Evolutionary conservation across 2,797 vertebrate species (phyloP), one percentile per base, ranked within the genome.

Genomic region (Lates japonicus): DNA sequence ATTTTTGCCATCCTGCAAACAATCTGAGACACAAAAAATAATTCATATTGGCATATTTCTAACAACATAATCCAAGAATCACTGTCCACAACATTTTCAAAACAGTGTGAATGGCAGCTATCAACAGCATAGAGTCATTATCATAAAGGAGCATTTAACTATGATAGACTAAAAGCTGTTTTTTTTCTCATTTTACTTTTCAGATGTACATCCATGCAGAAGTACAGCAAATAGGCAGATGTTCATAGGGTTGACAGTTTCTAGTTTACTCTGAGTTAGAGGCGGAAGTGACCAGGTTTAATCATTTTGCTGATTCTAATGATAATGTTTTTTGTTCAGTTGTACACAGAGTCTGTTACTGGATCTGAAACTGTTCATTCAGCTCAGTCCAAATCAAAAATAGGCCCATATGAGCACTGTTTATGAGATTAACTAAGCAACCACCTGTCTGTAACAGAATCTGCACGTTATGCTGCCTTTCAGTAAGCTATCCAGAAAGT

Each of bases 41-140:
- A 68, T 67, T 33, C 11, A 63, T 16, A 46, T 16, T 48, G 13
- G 46, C 25, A 37, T 55, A 60, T 74, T 31, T 74, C 7, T 13
- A 71, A 19, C 17, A 39, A 14, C 37, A 51, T 61, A 14, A 13
- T 46, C 19, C 20, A 31, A 39, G 4, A 81, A 61, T 14, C 20
- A 37, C 20, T 41, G 37, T 17, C 1, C 20, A 33, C 31, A 54
- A 37, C 29, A 69, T 82, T 63, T 62, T 54, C 25, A 54, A 9
- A 33, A n/a, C 17, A 71, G 4, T 16, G 4, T 55, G 57, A 69
- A 69, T 8, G 58, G 46, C 68, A 84, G 68, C 81, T 80, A 29
- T 71, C 25, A 60, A 5, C 37, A 37, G 25, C 35, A 51, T 14
- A 17, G 16, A 25, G 46, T 66, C 42, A 46, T 1, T 49, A 22